These are phyloP conservation scores for Seira ritae DNA, from an alignment of 2,888 invertebrate species.

Conservation along the genomic window DNA sequence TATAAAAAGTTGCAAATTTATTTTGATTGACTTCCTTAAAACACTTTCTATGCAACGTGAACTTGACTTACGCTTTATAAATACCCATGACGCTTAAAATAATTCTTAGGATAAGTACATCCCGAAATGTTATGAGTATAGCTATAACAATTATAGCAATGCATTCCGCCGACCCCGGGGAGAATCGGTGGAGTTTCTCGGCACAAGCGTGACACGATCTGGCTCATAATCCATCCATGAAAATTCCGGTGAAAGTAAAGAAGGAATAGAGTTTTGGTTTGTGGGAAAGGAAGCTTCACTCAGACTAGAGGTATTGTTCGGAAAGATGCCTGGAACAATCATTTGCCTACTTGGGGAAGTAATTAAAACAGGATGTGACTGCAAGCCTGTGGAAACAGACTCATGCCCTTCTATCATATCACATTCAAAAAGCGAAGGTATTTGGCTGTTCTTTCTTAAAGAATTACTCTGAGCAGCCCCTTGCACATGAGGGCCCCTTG, in stretches of 20 bases:
- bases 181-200: constrained; percentile 30
- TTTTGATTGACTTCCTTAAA: no score
- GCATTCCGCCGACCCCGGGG: constrained; percentile 38
- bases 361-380: constrained; percentile 32
- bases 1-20: no score
- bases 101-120: constrained; percentile 53
- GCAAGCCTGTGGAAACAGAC: neutral
- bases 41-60: no score
- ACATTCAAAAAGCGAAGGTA: constrained; percentile 55
- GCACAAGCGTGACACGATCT: constrained; percentile 25
- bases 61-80: no score
- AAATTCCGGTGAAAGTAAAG: constrained; percentile 46
- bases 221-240: constrained; percentile 49
- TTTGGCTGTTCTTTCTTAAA: constrained; percentile 41
- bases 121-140: constrained; percentile 52
- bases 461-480: no score
- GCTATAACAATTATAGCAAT: constrained; percentile 57
- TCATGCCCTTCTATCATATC: constrained; percentile 28
- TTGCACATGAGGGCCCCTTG: no score
- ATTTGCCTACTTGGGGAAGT: constrained; percentile 40
- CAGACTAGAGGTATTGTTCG: constrained; percentile 6
- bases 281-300: no score
- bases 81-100: constrained; percentile 49
- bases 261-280: constrained; percentile 20
- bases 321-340: constrained; percentile 46